Percentiles rank a stretch among this genome's conserved stretches.
Conservation (phyloP, 2,113 vertebrate species). For the Asarcornis scutulata region DNA sequence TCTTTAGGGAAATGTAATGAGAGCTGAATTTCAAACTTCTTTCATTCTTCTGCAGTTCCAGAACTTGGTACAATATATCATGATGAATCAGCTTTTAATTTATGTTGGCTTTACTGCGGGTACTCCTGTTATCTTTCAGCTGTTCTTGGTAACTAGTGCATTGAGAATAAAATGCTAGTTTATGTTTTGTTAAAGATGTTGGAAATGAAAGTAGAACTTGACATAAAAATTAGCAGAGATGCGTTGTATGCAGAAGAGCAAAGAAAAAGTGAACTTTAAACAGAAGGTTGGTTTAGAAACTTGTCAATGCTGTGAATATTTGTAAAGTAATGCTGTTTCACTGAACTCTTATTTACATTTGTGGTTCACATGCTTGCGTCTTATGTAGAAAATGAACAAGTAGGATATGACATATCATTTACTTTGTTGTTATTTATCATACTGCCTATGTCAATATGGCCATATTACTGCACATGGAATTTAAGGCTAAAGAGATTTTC, state of each 20-base stretch:
- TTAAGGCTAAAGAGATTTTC: background rate
- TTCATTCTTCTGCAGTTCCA: background rate
- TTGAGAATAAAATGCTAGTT: background rate
- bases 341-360: background rate
- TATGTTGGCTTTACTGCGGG: background rate
- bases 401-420: fast-evolving
- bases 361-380: background rate
- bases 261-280: background rate
- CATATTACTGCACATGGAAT: background rate
- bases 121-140: background rate
- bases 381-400: background rate
- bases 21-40: background rate
- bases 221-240: background rate
- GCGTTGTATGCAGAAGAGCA: background rate
- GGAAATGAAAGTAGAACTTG: background rate
- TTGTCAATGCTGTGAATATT: fast-evolving
- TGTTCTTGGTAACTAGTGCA: background rate
- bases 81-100: background rate
- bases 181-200: background rate
- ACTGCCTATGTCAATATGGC: fast-evolving
- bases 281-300: background rate
- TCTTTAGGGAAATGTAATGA: background rate
- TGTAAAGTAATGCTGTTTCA: background rate
- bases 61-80: background rate
- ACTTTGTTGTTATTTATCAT: background rate